Evolutionary conservation across 2,888 invertebrate species (phyloP).

Genomic region (Hypsopygia costalis): DNA sequence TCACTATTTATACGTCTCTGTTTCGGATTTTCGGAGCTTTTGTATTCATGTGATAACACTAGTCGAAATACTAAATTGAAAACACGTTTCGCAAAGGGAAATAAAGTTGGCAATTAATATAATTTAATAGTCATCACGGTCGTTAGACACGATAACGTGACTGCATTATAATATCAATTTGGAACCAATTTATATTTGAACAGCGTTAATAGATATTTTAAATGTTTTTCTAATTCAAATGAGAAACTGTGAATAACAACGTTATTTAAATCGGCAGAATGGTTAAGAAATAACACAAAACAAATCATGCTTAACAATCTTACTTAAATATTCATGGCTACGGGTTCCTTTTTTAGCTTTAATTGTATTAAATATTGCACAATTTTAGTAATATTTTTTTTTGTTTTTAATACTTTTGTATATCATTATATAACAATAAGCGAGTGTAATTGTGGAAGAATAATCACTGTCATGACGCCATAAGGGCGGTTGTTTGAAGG

Average conservation of each 20-base stretch:
- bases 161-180: conserved; percentile 3
- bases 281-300: conserved; percentile 5
- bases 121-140: neutral
- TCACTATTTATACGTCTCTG: neutral
- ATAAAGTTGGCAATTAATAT: conserved; percentile 15
- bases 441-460: too few species aligned
- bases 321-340: neutral
- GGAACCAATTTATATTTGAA: neutral
- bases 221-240: conserved; percentile 1
- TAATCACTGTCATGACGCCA: too few species aligned
- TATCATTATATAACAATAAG: too few species aligned
- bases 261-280: conserved; percentile 2
- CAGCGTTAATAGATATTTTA: neutral
- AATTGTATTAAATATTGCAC: too few species aligned
- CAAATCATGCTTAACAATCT: neutral
- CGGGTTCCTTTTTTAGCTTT: neutral
- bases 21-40: neutral
- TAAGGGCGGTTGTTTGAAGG: too few species aligned
- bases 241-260: conserved; percentile 1
- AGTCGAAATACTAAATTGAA: neutral
- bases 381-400: too few species aligned
- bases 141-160: conserved; percentile 1
- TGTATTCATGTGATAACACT: neutral
- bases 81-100: conserved; percentile 28
- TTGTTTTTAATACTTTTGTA: too few species aligned